Evolutionary conservation across 2,797 vertebrate species (phyloP), one percentile per base, ranked within the genome.

Genomic region (Scomberomorus guttatus): DNA sequence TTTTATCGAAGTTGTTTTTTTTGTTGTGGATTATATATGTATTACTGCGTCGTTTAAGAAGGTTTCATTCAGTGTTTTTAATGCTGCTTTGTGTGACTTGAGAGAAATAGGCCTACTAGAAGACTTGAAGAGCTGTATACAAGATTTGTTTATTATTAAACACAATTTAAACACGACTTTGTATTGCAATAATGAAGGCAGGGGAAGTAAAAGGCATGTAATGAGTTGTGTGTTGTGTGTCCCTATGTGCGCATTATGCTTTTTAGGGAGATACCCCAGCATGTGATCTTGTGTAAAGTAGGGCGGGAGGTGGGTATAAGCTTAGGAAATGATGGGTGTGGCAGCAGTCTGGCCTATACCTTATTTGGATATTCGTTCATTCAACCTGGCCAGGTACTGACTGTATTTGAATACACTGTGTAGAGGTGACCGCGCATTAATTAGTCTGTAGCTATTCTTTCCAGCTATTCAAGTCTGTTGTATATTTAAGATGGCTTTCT

Each of bases 271-370:
- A 13, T 32, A 25, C 1, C 1, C 0, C 5, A 1, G 7, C 60
- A 44, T 42, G 62, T 68, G 51, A 52, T 18, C 10, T 48, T 10
- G 1, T 0, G 11, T 0, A 25, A 51, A 11, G 24, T 27, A 25
- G 73, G 22, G 9, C 48, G 20, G 24, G 1, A 4, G 51, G 3
- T 55, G 25, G 15, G 9, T 37, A 1, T 10, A 9, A n/a, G 42
- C 32, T 34, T 27, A 18, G 2, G 52, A 25, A 48, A 59, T 50
- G 18, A 11, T 67, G 68, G 82, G 82, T 72, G 82, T 79, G 79
- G 25, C n/a, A 29, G 2, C 27, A 60, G 32, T 59, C n/a, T 8
- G 0, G 0, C n/a, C 4, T 7, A 0, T 22, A 20, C 86, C 79
- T 77, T 81, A 75, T 88, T 69, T 69, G 73, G 75, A 48, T 24